A percentile compares a stretch with the other conserved stretches of the same genome.
phyloP scores from a whole-genome alignment of 2,797 vertebrate genomes.

The Emydoidea blandingii region DNA sequence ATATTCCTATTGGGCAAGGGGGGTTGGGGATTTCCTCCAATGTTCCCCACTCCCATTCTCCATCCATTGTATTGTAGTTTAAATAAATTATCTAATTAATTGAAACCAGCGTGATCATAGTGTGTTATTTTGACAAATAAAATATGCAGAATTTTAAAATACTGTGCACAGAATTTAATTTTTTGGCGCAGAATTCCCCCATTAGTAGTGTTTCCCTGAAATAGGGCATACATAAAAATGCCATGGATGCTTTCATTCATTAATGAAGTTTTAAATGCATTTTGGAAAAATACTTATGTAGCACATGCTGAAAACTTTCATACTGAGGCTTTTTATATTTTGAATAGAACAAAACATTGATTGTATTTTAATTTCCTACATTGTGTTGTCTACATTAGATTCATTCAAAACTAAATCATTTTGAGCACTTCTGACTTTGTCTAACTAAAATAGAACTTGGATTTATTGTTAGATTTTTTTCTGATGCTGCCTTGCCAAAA shows the following conservation, averaged over 20 bases:
- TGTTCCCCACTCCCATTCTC: too few relatives aligned
- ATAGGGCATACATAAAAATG: background rate
- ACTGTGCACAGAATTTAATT: too few relatives aligned
- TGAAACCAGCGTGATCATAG: too few relatives aligned
- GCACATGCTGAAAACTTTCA: background rate
- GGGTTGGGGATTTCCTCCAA: too few relatives aligned
- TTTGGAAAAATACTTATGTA: background rate
- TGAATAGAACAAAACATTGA: background rate
- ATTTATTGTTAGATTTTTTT: background rate
- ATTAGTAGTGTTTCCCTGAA: background rate
- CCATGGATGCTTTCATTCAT: background rate
- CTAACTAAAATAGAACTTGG: background rate
- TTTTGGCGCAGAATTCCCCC: too few relatives aligned
- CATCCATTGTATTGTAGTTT: too few relatives aligned
- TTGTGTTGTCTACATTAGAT: background rate
- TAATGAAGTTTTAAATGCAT: background rate
- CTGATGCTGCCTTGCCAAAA: background rate
- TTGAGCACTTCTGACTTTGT: background rate
- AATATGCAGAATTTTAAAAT: too few relatives aligned
- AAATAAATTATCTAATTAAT: too few relatives aligned
- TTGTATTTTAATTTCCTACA: background rate
- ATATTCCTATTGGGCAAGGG: too few relatives aligned
- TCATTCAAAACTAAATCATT: background rate
- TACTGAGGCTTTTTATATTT: accelerated
- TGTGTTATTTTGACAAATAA: too few relatives aligned